Evolutionary conservation across 2,797 vertebrate species (phyloP).

Genomic region (Myioborus miniatus): DNA sequence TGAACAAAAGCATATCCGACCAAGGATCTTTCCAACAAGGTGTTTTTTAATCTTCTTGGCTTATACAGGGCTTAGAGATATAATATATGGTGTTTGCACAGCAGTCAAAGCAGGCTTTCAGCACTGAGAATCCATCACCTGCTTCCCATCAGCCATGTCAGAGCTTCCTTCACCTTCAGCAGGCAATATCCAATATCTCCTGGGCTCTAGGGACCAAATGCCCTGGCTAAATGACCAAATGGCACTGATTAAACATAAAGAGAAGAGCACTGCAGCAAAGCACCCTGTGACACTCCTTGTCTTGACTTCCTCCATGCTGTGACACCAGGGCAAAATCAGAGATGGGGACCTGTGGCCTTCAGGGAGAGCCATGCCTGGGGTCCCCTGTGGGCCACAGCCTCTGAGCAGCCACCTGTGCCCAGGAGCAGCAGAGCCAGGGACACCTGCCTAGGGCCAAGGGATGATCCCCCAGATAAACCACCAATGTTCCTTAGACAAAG

Average conservation of each 20-base stretch:
- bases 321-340: neutral
- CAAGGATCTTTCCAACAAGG: neutral
- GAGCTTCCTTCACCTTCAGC: neutral
- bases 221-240: neutral
- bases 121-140: neutral
- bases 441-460: neutral
- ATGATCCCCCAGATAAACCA: neutral
- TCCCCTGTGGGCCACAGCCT: neutral
- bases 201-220: neutral
- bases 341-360: accelerated
- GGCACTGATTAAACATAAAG: neutral
- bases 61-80: neutral
- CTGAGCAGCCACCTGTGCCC: neutral
- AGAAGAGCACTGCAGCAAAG: neutral
- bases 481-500: neutral
- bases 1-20: neutral
- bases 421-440: neutral
- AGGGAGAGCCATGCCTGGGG: neutral
- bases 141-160: neutral
- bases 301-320: accelerated
- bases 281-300: accelerated
- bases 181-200: neutral
- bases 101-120: slow-evolving; percentile 21
- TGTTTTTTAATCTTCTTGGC: slow-evolving; percentile 36
- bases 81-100: slow-evolving; percentile 5